phyloP scores from a whole-genome alignment of 1,140 invertebrate genomes.

The Hydropsyche tenuis region DNA sequence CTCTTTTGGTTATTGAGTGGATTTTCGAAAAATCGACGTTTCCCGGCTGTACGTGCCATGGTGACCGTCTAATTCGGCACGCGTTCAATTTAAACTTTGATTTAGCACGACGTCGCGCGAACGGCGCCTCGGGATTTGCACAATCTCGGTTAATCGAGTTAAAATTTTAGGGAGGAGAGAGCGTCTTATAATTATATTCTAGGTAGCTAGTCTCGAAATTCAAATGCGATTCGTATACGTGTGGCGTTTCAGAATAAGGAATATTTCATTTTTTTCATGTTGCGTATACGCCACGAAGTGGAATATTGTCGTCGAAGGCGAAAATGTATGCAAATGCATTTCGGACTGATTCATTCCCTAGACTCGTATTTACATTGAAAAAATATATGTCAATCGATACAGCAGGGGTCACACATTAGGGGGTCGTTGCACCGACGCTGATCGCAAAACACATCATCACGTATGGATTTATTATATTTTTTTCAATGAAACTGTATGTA shows the following conservation, averaged over 20 bases:
- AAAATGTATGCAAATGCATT: slow-evolving; percentile 38
- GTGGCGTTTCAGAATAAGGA: not conserved
- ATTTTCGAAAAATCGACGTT: no score
- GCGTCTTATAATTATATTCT: no score
- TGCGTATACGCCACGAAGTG: slow-evolving; percentile 15
- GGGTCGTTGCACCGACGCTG: slow-evolving; percentile 36
- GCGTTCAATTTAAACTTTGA: no score
- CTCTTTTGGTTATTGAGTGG: no score
- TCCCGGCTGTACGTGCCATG: no score
- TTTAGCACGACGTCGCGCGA: no score
- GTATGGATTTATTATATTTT: slow-evolving; percentile 37
- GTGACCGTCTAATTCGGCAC: no score
- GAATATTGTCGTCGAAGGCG: no score
- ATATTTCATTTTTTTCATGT: not conserved
- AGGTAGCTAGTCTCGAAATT: no score
- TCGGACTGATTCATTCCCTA: slow-evolving; percentile 44
- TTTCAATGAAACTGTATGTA: slow-evolving; percentile 34
- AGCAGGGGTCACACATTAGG: slow-evolving; percentile 40
- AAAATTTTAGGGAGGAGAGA: no score
- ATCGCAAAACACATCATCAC: slow-evolving; percentile 44
- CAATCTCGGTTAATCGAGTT: no score
- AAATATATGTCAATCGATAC: slow-evolving; percentile 50
- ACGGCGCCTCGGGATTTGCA: no score
- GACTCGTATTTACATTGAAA: slow-evolving; percentile 45
- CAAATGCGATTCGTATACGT: not conserved